Base-by-base conservation (phyloP, 2,797 vertebrate species). In the Enteromius radiatus region DNA sequence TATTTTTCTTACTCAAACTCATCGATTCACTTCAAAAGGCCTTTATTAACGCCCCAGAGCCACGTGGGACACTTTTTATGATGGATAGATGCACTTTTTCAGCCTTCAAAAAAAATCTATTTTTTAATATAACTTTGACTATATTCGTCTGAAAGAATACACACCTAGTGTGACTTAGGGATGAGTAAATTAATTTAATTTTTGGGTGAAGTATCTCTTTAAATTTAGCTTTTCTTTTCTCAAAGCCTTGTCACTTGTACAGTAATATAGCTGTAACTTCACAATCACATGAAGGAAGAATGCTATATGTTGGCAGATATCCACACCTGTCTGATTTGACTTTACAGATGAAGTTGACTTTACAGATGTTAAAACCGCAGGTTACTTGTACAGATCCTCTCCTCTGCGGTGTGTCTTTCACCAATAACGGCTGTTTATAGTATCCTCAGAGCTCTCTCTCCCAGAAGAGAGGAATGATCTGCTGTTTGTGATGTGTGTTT, bases 401-500 rank as follows among this genome's bases (percentile, higher is more conserved):
- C 36, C 8, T 56, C 59, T 67, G 11, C 71, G 10, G 26, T 54
- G 52, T 80, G 84, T 65, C 89, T 49, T 77, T 80, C 77, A 80
- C 88, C 84, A 56, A 80, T 86, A 82, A 83, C 82, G 36, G 76
- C 70, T 85, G 85, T 88, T 80, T 81, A 83, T 73, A 49, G 85
- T 84, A 38, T 82, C 65, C 61, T 54, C 85, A 78, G 59, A 45
- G 76, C 76, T 6, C 84, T 73, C 82, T 43, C 73, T 70, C 65
- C 31, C 47, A 81, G 81, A 85, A 2, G 33, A 71, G 84, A 70
- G 78, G 31, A 80, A 85, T 90, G 89, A 89, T 91, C 88, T 89
- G 90, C 88, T 68, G 86, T 89, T 91, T 90, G 88, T 87, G 67
- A 88, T 41, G 88, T 85, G 31, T 84, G 77, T 92, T 92, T 92